phyloP scores from a whole-genome alignment of 1,140 invertebrate species.

The Magallana ariakensis region DNA sequence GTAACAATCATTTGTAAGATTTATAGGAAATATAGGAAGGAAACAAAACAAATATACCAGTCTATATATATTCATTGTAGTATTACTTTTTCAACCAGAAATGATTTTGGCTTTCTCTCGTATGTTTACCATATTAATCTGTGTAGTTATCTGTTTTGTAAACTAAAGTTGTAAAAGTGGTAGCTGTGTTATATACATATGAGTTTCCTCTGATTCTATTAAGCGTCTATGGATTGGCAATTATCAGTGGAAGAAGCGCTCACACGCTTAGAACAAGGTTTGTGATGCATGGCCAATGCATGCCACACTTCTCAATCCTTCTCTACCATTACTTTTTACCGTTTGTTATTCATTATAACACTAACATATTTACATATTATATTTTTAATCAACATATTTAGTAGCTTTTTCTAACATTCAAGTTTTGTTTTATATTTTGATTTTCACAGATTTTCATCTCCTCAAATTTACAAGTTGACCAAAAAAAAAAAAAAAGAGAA shows the following conservation, averaged over 20 bases:
- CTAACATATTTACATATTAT: too few relatives aligned
- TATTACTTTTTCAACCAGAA: too few relatives aligned
- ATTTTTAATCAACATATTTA: neutral
- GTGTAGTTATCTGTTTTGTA: neutral
- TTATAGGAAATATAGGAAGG: too few relatives aligned
- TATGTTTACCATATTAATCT: neutral
- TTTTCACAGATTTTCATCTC: too few relatives aligned
- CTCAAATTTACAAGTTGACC: too few relatives aligned
- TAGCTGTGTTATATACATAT: neutral
- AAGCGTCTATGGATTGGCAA: constrained; percentile 51
- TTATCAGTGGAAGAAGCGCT: constrained; percentile 49
- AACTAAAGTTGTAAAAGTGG: neutral
- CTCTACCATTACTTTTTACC: neutral
- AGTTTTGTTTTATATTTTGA: neutral
- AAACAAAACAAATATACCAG: too few relatives aligned
- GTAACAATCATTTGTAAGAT: too few relatives aligned
- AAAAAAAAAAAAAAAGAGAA: too few relatives aligned
- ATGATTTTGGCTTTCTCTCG: too few relatives aligned
- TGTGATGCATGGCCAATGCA: constrained; percentile 38
- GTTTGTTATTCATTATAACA: neutral
- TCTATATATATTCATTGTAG: too few relatives aligned
- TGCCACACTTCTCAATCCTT: neutral
- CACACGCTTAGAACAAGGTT: constrained; percentile 51
- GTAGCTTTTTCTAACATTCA: constrained; percentile 19
- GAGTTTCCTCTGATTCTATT: constrained; percentile 22